Base-by-base conservation (phyloP, 2,797 vertebrate species). In the Sebastes melanostomus region DNA sequence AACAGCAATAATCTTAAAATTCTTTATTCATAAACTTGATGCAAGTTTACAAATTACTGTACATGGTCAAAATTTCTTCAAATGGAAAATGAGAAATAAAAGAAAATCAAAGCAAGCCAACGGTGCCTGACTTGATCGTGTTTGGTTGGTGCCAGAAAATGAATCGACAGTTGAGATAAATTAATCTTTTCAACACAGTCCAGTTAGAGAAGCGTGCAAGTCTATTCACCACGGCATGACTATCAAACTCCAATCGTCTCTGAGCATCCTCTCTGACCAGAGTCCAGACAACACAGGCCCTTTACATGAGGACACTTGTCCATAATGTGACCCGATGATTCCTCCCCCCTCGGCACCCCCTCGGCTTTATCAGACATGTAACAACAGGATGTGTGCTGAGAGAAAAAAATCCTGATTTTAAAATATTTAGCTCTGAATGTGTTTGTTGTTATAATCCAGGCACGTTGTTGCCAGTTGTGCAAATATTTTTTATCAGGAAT, bases 21-120 rank as follows among this genome's bases (percentile, higher is more conserved):
- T 97, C 95, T 98, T 99, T 99, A 99, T 98, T 99, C 96, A 99
- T 99, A 98, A 99, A 99, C 98, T 99, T 99, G 98, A 99, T 99
- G 97, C 98, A 99, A 99, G 98, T 99, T 99, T 98, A 99, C 97
- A 99, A 98, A 97, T 97, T 97, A 96, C 95, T 97, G 95, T 98
- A 99, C 97, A 98, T 96, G 96, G 95, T 97, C 97, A 97, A 97
- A 96, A 94, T 95, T 77, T 92, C 87, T 92, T 94, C 88, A 93
- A 94, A 93, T 92, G 92, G 78, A 89, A 92, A 94, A 89, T 76
- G 71, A 85, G 77, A 88, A 73, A 88, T 11, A 74, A 88, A 89
- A 77, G 8, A 80, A 89, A 52, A 85, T 66, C 81, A 88, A 83
- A 90, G 78, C 66, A 82, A 92, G 88, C 86, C 84, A 87, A 88